Evolutionary conservation across 2,797 vertebrate genomes (phyloP).

Genomic region (Pampus argenteus): DNA sequence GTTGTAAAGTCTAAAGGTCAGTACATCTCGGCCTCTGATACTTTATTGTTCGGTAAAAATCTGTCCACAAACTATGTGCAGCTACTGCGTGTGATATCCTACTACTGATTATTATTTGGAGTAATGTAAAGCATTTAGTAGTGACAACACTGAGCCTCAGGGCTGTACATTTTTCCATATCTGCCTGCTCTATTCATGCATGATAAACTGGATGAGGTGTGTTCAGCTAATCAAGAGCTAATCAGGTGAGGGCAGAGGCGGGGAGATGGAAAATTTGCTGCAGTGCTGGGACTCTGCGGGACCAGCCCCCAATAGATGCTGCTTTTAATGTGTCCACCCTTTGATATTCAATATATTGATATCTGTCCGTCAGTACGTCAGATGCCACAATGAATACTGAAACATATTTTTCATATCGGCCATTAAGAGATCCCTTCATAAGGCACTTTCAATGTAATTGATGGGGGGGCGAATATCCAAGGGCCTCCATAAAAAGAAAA

Average conservation of each 20-base stretch:
- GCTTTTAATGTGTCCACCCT: too few species aligned
- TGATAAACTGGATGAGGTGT: slow-evolving; percentile 33
- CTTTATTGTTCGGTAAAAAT: neutral
- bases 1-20: neutral
- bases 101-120: neutral
- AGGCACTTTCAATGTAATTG: too few species aligned
- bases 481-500: too few species aligned
- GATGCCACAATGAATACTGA: too few species aligned
- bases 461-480: too few species aligned
- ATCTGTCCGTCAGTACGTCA: too few species aligned
- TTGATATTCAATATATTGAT: neutral
- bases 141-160: neutral
- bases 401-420: too few species aligned
- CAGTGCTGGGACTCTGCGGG: neutral
- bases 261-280: neutral
- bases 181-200: neutral
- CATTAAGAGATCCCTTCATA: too few species aligned
- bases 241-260: neutral
- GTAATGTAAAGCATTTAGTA: neutral
- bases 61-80: neutral
- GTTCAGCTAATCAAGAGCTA: slow-evolving; percentile 23
- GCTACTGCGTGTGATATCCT: neutral
- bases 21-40: too few species aligned
- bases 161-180: neutral
- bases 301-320: neutral